Percentiles rank a stretch among this genome's conserved stretches.
These are phyloP conservation scores for Balaeniceps rex DNA, from an alignment of 2,113 vertebrate genomes.

Conservation along the genomic window DNA sequence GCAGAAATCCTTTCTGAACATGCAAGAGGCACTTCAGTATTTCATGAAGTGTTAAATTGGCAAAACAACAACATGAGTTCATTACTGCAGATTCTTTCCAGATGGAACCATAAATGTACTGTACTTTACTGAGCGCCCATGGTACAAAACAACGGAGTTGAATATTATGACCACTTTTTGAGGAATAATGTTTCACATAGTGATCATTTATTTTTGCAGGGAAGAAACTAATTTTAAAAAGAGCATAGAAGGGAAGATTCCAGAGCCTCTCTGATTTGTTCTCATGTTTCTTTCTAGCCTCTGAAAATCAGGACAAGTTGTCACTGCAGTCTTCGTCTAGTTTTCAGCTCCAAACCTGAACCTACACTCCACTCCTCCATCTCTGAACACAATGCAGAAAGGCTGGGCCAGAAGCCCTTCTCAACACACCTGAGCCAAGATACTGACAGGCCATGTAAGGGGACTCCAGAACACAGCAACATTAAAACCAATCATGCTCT, in stretches of 20 bases:
- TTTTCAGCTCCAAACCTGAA: not conserved
- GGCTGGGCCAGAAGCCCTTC: not conserved
- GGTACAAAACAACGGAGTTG: not conserved
- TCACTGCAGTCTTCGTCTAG: not conserved
- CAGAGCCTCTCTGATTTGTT: not conserved
- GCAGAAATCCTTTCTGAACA: slow-evolving; percentile 50
- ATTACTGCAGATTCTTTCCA: slow-evolving; percentile 59
- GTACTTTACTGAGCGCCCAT: not conserved
- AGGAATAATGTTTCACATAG: not conserved
- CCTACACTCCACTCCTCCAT: not conserved
- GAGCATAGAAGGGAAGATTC: not conserved
- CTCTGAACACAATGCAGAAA: not conserved
- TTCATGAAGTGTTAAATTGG: slow-evolving; percentile 68
- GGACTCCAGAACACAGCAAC: not conserved
- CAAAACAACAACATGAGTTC: slow-evolving; percentile 55
- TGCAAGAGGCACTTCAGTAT: slow-evolving; percentile 65
- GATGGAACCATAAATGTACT: slow-evolving; percentile 39
- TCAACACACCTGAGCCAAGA: not conserved
- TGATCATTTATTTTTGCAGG: not conserved
- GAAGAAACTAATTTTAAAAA: not conserved
- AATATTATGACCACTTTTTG: not conserved
- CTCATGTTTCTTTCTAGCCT: not conserved
- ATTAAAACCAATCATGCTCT: rapidly evolving
- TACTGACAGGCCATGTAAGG: rapidly evolving
- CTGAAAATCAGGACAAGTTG: not conserved